Percentiles rank a stretch among this genome's conserved stretches.
Evolutionary conservation across 2,797 vertebrate species (phyloP).

Genomic region (Myotis findleyi): DNA sequence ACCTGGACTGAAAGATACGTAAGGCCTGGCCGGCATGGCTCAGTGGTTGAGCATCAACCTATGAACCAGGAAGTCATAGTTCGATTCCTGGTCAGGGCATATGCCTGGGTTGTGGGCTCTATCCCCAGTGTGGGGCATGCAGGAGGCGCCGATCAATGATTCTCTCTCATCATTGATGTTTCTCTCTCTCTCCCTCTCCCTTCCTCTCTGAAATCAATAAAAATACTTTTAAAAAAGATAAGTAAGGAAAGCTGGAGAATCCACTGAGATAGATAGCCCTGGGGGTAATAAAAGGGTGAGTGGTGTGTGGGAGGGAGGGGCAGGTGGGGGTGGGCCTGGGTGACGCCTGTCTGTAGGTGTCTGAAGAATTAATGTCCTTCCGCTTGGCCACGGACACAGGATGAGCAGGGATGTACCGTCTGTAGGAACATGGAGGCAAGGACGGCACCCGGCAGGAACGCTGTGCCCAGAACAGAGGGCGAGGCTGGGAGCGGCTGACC

Average conservation of each 20-base stretch:
- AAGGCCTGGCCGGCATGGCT: too few relatives aligned
- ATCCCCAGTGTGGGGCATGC: too few relatives aligned
- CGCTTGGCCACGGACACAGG: neutral
- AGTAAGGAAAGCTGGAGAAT: neutral
- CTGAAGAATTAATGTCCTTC: neutral
- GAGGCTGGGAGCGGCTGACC: neutral
- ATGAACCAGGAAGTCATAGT: too few relatives aligned
- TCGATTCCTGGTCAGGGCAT: too few relatives aligned
- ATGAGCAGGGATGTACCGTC: neutral
- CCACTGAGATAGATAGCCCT: neutral
- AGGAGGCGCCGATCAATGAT: too few relatives aligned
- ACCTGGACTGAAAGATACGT: neutral
- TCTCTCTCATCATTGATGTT: too few relatives aligned
- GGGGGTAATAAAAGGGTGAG: neutral
- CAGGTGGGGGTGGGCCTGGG: too few relatives aligned
- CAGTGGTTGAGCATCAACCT: too few relatives aligned
- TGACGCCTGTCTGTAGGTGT: neutral
- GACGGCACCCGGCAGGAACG: fast-evolving
- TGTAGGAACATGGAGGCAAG: neutral
- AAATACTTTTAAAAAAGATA: too few relatives aligned
- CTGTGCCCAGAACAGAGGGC: neutral
- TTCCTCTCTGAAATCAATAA: too few relatives aligned
- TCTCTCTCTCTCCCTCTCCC: too few relatives aligned
- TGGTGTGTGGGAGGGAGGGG: neutral
- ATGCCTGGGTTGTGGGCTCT: too few relatives aligned